Conservation (phyloP, 2,888 invertebrate genomes). For the Brachynemurus nebulosus region DNA sequence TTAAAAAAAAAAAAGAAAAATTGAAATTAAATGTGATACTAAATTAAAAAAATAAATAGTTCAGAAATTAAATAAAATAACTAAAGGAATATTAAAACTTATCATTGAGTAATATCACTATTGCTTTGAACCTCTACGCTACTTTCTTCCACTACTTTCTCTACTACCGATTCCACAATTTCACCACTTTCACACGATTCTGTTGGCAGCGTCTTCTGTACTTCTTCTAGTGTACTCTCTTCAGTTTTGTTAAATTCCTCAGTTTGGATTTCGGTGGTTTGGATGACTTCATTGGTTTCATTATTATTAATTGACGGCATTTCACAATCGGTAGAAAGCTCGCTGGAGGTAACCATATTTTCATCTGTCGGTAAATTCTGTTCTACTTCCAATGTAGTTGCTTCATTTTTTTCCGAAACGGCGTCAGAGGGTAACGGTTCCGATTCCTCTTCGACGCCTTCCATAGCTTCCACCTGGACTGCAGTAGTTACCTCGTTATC, state of each 20-base stretch:
- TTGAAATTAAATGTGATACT: too few relatives aligned
- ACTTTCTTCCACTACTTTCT: background rate
- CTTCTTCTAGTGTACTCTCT: background rate
- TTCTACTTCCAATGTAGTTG: background rate
- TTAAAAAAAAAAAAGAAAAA: too few relatives aligned
- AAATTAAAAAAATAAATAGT: too few relatives aligned
- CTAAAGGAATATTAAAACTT: too few relatives aligned
- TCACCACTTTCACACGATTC: background rate
- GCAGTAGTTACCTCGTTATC: background rate
- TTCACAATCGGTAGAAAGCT: too few relatives aligned
- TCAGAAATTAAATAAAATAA: too few relatives aligned
- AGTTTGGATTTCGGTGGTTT: too few relatives aligned
- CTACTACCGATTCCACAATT: background rate
- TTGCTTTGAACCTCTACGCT: background rate
- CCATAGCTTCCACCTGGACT: background rate
- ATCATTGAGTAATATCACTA: background rate
- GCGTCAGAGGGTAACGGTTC: background rate
- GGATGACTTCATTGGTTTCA: too few relatives aligned
- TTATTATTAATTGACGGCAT: too few relatives aligned
- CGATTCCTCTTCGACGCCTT: background rate
- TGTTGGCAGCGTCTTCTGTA: background rate
- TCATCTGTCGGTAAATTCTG: background rate
- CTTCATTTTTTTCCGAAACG: background rate
- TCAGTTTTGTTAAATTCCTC: background rate
- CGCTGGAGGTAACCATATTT: too few relatives aligned